phyloP scores from a whole-genome alignment of 2,888 invertebrate genomes.

The Gryllus longicercus region DNA sequence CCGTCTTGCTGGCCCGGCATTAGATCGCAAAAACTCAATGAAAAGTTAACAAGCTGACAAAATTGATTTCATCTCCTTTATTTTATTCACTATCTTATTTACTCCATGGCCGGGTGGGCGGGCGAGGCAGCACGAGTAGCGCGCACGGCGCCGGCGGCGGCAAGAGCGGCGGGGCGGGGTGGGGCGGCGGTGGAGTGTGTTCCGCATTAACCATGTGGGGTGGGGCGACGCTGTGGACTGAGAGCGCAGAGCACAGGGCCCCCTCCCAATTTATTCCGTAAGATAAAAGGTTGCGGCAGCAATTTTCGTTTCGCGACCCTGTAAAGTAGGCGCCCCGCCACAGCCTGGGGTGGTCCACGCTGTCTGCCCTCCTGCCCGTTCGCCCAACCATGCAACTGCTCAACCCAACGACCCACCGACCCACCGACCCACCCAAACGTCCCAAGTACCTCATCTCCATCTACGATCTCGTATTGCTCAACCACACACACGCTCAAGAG shows the following conservation, averaged over 20 bases:
- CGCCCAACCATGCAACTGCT: too few species aligned
- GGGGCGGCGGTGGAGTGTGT: not conserved
- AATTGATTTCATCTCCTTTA: not conserved
- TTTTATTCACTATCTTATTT: slow-evolving; percentile 17
- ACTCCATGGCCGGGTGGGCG: not conserved
- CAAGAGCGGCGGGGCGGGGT: not conserved
- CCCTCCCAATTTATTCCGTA: slow-evolving; percentile 5
- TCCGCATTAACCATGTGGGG: not conserved
- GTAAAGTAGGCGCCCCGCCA: not conserved
- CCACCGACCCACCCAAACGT: too few species aligned
- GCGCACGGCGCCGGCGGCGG: not conserved
- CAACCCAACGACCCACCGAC: too few species aligned
- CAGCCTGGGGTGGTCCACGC: not conserved
- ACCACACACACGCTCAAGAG: too few species aligned
- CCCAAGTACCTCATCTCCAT: too few species aligned
- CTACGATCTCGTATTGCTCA: too few species aligned
- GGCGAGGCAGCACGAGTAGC: not conserved
- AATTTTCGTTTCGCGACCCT: not conserved
- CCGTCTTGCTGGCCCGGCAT: not conserved
- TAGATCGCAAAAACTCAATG: slow-evolving; percentile 6
- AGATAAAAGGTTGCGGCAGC: slow-evolving; percentile 1
- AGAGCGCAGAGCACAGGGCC: not conserved
- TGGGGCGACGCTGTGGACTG: not conserved
- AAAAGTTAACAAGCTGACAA: slow-evolving; percentile 17
- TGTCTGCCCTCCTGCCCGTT: too few species aligned